phyloP scores from a whole-genome alignment of 2,888 invertebrate species.

The Euclidia mi region DNA sequence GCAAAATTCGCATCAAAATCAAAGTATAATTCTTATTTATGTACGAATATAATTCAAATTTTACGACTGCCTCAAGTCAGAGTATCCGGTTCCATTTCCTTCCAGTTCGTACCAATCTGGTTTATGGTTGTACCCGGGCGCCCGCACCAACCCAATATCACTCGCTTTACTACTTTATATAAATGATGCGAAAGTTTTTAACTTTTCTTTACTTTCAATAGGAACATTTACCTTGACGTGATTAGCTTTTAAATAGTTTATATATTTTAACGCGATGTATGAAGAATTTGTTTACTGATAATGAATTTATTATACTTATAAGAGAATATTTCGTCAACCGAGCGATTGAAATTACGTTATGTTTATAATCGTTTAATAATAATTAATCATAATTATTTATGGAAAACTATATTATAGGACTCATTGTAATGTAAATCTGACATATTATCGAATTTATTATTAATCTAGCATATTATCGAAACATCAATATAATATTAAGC shows the following conservation, averaged over 20 bases:
- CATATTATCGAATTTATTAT: too few species aligned
- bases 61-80: conserved; percentile 59
- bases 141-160: conserved; percentile 61
- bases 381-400: too few species aligned
- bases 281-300: too few species aligned
- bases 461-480: too few species aligned
- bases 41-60: conserved; percentile 66
- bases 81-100: conserved; percentile 63
- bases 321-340: too few species aligned
- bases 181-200: conserved; percentile 31
- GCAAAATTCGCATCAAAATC: conserved; percentile 48
- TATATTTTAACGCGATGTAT: too few species aligned
- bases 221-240: not conserved
- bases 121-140: conserved; percentile 63
- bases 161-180: conserved; percentile 61
- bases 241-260: not conserved
- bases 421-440: too few species aligned
- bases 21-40: conserved; percentile 63
- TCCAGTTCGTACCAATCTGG: conserved; percentile 63
- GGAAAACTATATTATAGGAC: too few species aligned
- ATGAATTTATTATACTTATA: too few species aligned
- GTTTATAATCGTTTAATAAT: too few species aligned
- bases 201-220: conserved; percentile 11
- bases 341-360: too few species aligned
- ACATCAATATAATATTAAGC: too few species aligned